Base-by-base conservation (phyloP, 2,888 invertebrate genomes). In the Arctia plantaginis region DNA sequence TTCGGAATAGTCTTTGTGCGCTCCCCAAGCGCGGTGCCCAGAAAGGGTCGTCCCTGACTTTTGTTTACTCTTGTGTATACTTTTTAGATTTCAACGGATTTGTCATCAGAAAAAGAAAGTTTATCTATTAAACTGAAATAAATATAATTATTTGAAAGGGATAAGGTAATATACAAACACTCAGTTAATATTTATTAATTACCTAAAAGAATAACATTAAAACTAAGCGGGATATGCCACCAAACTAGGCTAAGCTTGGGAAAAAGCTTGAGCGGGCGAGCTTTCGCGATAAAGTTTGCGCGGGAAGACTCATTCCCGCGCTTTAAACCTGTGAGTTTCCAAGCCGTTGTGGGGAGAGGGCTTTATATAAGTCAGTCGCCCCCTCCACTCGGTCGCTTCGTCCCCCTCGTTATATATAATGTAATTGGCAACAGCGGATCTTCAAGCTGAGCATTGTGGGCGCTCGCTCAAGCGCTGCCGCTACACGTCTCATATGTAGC, bases 261-360 rank as follows among this genome's bases (percentile, higher is more conserved):
- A 89, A 89, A 91, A 92, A 90, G 88, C 88, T 89, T 85, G 82
- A 75, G 75, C 84, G 84, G 62, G 70, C 83, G 84, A 86, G 86
- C 87, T 89, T 87, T 87, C 81, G 90, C 88, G 90, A 93, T 93
- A 93, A 93, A 94, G 92, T 94, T 94, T 94, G 87, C 91, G 93
- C 93, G 93, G 89, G 93, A 93, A 94, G 94, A 92, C 90, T 93
- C 93, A 91, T 94, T 94, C 93, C 93, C 94, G 94, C 94, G 93
- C 92, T 93, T 94, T 93, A 93, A 91, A 89, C 90, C 88, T 89
- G 88, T 86, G 91, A 91, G 91, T 92, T 93, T 93, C 89, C 91
- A 88, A 87, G 88, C 84, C 83, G 88, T 82, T 77, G 75, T 71
- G 79, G 89, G 87, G 87, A 85, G 88, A 88, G 85, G 88, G 87